Percentiles rank a stretch among this genome's conserved stretches.
These are phyloP conservation scores for Paradoxurus hermaphroditus DNA, from an alignment of 2,113 vertebrate genomes.

Conservation along the genomic window DNA sequence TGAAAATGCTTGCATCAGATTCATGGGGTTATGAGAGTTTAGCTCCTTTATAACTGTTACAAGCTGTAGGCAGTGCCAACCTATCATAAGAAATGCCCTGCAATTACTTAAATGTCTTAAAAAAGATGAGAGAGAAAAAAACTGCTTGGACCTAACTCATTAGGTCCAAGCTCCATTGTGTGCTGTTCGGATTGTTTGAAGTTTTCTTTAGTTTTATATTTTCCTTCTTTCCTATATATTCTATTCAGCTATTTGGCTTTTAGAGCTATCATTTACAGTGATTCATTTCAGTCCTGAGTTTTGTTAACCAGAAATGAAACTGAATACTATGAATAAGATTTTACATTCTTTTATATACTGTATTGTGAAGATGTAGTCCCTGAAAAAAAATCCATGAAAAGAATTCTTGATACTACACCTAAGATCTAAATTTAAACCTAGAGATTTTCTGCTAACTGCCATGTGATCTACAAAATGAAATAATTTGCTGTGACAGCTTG, in stretches of 20 bases:
- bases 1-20: conserved; percentile 26
- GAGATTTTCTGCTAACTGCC: conserved; percentile 76
- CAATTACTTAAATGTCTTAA: background rate
- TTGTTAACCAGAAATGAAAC: conserved; percentile 55
- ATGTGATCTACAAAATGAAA: conserved; percentile 77
- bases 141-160: background rate
- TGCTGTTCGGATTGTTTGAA: background rate
- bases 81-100: background rate
- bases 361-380: conserved; percentile 27
- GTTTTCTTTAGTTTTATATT: background rate
- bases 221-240: background rate
- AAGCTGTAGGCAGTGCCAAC: background rate
- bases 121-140: background rate
- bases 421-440: conserved; percentile 73
- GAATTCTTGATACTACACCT: conserved; percentile 62
- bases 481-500: conserved; percentile 84
- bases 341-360: conserved; percentile 37
- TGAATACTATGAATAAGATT: conserved; percentile 52
- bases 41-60: background rate
- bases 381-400: conserved; percentile 18
- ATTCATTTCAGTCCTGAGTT: conserved; percentile 47
- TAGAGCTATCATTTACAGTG: conserved; percentile 45
- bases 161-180: background rate
- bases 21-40: background rate
- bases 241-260: background rate